These are phyloP conservation scores for Mixornis gularis DNA, from an alignment of 2,113 vertebrate genomes.

Conservation along the genomic window DNA sequence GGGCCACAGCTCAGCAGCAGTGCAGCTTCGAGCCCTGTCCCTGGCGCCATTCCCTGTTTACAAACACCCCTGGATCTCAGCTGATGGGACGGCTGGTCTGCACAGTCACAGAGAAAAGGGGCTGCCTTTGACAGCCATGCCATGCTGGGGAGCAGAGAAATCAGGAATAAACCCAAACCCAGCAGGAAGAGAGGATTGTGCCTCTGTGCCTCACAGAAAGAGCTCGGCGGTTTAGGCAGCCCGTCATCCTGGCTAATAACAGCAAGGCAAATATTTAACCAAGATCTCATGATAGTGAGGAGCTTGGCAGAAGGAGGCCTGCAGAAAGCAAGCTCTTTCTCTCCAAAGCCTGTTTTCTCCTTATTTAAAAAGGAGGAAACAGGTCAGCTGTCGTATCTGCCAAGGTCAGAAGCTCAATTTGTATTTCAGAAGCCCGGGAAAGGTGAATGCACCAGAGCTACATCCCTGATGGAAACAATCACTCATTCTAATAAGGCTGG, in stretches of 20 bases:
- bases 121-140: not conserved
- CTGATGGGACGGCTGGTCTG: fast-evolving
- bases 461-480: slow-evolving; percentile 63
- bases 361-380: slow-evolving; percentile 48
- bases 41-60: not conserved
- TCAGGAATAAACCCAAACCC: not conserved
- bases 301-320: not conserved
- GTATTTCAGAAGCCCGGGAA: slow-evolving; percentile 47
- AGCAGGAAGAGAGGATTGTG: not conserved
- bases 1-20: not conserved
- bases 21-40: not conserved
- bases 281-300: not conserved
- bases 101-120: fast-evolving
- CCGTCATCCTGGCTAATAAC: not conserved
- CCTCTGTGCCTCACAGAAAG: not conserved
- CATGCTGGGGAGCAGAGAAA: not conserved
- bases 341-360: slow-evolving; percentile 12
- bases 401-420: slow-evolving; percentile 63
- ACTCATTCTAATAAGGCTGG: slow-evolving; percentile 65
- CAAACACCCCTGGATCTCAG: not conserved
- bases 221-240: not conserved
- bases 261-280: slow-evolving; percentile 25
- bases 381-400: slow-evolving; percentile 27
- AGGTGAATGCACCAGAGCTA: slow-evolving; percentile 47
- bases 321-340: not conserved